Evolutionary conservation across 2,797 vertebrate species (phyloP), one percentile per base, ranked within the genome.

Genomic region (Eupleurogrammus muticus): DNA sequence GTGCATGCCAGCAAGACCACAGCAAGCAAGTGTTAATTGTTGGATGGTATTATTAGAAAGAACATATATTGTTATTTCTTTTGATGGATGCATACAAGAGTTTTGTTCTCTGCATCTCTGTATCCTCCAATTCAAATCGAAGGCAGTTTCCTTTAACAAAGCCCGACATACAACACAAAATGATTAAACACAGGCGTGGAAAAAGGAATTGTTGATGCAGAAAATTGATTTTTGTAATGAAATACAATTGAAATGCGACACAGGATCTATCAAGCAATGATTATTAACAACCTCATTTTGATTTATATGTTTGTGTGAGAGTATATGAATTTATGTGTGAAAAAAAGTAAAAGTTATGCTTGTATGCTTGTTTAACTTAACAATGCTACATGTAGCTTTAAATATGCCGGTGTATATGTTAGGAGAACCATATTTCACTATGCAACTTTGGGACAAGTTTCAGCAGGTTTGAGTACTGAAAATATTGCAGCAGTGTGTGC

Each of bases 191-290:
- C 23, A 2, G 13, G 32, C 28, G 42, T 35, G 60, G 70, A 52
- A 73, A 82, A 81, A 71, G 59, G 68, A 87, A 57, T 79, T 90
- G 83, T 79, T 61, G 84, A 87, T 77, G 86, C 88, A 90, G 84
- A 89, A 93, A 92, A 94, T 92, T 55, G 87, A 87, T 85, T 91
- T 85, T 79, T 85, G 79, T 85, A 75, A 83, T 89, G 75, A 76
- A 84, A 83, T 51, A 54, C 82, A 83, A 88, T 75, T 84, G 80
- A 82, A 87, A 89, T 84, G 84, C 81, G 77, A 75, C 2, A 6
- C 66, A 46, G 49, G 58, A 69, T 28, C 60, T 70, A 60, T 79
- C 68, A 46, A 73, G 58, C 49, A 56, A 28, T 66, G 66, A 74
- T 88, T 77, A 73, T 51, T 44, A 74, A 77, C 60, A 70, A 17